Percentiles rank a stretch among this genome's conserved stretches.
Conservation (phyloP, 2,113 vertebrate genomes). For the Rallus limicola region DNA sequence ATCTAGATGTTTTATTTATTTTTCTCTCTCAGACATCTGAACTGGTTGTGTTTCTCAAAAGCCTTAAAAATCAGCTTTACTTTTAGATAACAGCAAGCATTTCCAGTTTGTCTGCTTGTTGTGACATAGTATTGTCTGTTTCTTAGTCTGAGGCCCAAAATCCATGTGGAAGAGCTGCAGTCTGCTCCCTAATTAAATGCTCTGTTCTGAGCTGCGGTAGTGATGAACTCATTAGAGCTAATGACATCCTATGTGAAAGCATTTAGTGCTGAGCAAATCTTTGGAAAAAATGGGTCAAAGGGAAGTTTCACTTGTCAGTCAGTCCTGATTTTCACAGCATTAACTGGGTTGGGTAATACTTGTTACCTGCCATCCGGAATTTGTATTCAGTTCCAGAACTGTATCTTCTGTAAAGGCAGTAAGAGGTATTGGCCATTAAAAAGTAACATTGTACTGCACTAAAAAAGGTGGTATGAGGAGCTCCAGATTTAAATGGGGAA, state of each 20-base stretch:
- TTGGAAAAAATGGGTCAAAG: not conserved
- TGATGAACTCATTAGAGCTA: not conserved
- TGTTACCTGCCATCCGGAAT: not conserved
- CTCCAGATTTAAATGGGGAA: not conserved
- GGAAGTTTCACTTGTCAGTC: not conserved
- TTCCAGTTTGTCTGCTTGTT: not conserved
- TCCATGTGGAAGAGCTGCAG: not conserved
- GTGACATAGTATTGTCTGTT: not conserved
- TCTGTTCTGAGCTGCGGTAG: not conserved
- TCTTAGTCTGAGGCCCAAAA: not conserved
- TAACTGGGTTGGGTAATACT: not conserved
- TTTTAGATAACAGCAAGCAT: not conserved
- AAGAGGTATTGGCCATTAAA: not conserved
- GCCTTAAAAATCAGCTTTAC: not conserved
- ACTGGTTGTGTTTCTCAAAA: not conserved
- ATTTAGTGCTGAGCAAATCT: not conserved
- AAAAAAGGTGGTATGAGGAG: not conserved
- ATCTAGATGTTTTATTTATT: too few relatives aligned
- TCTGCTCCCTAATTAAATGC: not conserved
- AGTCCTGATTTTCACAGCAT: not conserved
- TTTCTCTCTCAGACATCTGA: not conserved
- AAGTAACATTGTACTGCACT: not conserved
- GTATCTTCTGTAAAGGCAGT: not conserved
- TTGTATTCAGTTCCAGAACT: not conserved
- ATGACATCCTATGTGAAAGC: not conserved